These are phyloP conservation scores for Adelphocoris suturalis DNA, from an alignment of 2,888 invertebrate species.

Conservation along the genomic window DNA sequence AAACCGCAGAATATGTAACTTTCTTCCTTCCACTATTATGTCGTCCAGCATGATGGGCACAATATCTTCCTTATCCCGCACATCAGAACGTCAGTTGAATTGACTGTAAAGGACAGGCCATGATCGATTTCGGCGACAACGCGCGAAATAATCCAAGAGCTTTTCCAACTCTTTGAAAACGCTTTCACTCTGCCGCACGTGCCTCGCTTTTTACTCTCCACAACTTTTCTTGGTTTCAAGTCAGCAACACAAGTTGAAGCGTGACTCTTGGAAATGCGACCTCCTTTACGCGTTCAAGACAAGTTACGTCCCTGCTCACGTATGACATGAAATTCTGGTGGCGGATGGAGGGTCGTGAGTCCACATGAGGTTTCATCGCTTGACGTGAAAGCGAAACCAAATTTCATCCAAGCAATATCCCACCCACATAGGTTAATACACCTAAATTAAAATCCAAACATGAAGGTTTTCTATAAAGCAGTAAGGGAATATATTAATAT, in stretches of 20 bases:
- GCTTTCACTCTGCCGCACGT: slow-evolving; percentile 11
- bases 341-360: neutral
- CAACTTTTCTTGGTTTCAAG: slow-evolving; percentile 4
- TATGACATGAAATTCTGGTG: neutral
- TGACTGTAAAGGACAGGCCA: no score
- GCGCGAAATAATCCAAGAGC: neutral
- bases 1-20: no score
- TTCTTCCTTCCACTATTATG: no score
- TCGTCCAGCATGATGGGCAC: no score
- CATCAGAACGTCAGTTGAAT: no score
- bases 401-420: neutral
- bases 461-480: no score
- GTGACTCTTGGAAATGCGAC: slow-evolving; percentile 13
- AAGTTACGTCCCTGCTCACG: neutral
- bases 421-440: no score
- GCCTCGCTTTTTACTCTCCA: neutral
- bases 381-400: neutral
- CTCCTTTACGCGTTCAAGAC: neutral
- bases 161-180: slow-evolving; percentile 18
- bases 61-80: no score
- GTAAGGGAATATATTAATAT: no score
- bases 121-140: no score
- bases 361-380: neutral
- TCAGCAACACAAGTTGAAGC: slow-evolving; percentile 12
- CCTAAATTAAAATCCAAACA: no score